Base-by-base conservation (phyloP, 2,113 vertebrate genomes). In the Enhydra lutris region DNA sequence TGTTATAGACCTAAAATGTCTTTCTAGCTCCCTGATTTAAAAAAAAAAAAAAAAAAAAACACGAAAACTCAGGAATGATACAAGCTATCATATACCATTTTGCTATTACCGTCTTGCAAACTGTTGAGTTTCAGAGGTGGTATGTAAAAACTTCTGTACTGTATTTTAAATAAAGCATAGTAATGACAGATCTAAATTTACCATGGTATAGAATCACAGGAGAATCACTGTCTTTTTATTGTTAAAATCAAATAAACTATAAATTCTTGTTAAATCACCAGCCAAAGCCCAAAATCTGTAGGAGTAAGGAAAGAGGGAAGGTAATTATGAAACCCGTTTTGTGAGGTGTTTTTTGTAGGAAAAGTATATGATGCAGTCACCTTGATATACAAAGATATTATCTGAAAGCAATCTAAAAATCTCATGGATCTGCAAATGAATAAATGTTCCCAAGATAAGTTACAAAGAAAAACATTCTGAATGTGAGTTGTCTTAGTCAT, bases 341-440 rank as follows among this genome's bases (percentile, higher is more conserved):
- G 65, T 91, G 61, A 89, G 42, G 17, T 96, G 81, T 88, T 96
- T 76, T 92, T 95, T 76, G 81, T 84, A 59, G 50, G n/a, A 81
- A 71, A 97, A 94, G 57, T 81, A 80, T 69, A 87, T 36, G 26
- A 94, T 82, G 23, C 45, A 85, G n/a, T 65, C 85, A 92, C 23
- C 45, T 61, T 71, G 18, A 17, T 52, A 96, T 55, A 52, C 39
- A 93, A 95, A 89, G 57, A 55, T 59, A 73, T 47, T 86, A 94
- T 84, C 26, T 96, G 80, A 97, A 98, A 94, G 79, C 61, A 92
- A 74, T 45, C 65, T 93, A 80, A 87, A 97, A 90, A 74, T n/a
- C 74, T 96, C 85, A 78, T 10, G 0, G 69, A 74, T 74, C 36
- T 91, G 23, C 82, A 93, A 95, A 59, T 82, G 84, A 97, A 87